Evolutionary conservation across 2,113 vertebrate species (phyloP).

Genomic region (Martes martes): DNA sequence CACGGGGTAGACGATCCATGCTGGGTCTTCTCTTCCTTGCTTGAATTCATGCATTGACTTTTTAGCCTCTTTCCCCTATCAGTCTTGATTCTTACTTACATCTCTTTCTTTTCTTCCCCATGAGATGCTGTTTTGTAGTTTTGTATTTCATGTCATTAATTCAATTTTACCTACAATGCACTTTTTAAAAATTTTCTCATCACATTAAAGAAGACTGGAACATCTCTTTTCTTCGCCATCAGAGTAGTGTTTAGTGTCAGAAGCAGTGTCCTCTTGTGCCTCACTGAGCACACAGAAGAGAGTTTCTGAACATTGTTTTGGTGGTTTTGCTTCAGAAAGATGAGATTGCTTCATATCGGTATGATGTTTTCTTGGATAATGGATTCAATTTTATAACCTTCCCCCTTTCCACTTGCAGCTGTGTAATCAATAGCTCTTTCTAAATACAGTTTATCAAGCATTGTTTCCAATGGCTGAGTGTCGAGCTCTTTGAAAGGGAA

Average conservation of each 20-base stretch:
- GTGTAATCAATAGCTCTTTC: neutral
- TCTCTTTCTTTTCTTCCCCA: neutral
- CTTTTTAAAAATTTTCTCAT: neutral
- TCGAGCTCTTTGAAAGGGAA: neutral
- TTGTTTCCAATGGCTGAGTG: neutral
- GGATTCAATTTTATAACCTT: neutral
- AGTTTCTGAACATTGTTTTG: neutral
- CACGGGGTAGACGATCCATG: fast-evolving
- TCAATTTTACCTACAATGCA: neutral
- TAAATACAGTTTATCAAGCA: neutral
- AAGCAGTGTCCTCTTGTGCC: neutral
- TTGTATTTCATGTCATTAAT: neutral
- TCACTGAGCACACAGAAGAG: neutral
- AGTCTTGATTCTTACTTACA: neutral
- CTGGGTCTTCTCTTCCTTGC: neutral
- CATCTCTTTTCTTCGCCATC: neutral
- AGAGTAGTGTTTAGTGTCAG: neutral
- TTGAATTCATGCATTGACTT: neutral
- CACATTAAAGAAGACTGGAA: neutral
- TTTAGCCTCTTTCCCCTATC: neutral
- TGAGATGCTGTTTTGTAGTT: neutral
- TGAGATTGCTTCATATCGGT: neutral
- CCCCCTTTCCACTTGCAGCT: fast-evolving
- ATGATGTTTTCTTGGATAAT: neutral
- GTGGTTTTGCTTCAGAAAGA: neutral